Evolutionary conservation across 2,888 invertebrate genomes (phyloP).

Genomic region (Carabus problematicus): DNA sequence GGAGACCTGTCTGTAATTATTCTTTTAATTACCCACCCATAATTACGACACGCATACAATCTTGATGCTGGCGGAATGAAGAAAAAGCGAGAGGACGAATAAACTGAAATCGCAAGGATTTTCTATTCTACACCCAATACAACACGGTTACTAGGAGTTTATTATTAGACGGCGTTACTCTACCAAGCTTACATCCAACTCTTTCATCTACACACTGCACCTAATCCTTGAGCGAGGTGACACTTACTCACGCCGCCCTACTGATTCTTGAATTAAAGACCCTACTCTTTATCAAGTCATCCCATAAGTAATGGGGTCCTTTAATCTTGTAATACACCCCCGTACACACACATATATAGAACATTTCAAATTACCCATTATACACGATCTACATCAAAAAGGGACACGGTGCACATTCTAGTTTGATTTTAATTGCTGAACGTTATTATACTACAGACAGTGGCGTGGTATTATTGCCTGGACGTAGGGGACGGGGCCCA

Average conservation of each 20-base stretch:
- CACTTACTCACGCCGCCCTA: conserved; percentile 6
- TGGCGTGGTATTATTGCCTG: too few relatives aligned
- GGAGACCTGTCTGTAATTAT: conserved; percentile 36
- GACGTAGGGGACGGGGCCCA: too few relatives aligned
- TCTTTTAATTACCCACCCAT: conserved; percentile 36
- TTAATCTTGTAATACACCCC: too few relatives aligned
- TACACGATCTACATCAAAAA: too few relatives aligned
- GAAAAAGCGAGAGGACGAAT: conserved; percentile 30
- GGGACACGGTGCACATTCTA: too few relatives aligned
- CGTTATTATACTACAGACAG: too few relatives aligned
- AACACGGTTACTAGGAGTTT: conserved; percentile 9
- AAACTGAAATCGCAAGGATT: conserved; percentile 23
- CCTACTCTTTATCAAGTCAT: too few relatives aligned
- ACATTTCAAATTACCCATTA: too few relatives aligned
- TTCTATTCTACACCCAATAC: conserved; percentile 14
- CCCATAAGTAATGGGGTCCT: too few relatives aligned
- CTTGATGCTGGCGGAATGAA: conserved; percentile 28
- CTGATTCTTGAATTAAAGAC: background rate
- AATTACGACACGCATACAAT: conserved; percentile 34
- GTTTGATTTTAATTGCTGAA: too few relatives aligned
- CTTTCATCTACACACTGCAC: conserved; percentile 9
- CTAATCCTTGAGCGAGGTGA: conserved; percentile 7
- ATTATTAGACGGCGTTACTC: background rate
- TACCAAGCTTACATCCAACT: background rate
- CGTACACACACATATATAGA: too few relatives aligned